Base-by-base conservation (phyloP, 2,113 vertebrate genomes). In the Ascaphus truei region DNA sequence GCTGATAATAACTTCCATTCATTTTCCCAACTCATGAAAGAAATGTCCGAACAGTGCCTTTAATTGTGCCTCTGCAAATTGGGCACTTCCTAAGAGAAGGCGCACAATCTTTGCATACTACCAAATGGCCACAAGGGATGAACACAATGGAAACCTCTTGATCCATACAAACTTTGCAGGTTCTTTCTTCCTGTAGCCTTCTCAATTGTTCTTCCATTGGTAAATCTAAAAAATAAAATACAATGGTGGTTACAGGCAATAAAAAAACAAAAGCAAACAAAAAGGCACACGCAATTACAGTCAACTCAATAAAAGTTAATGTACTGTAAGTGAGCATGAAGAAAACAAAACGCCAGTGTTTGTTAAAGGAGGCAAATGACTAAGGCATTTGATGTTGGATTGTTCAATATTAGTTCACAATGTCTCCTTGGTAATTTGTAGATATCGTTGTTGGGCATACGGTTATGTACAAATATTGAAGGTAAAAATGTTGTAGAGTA, bases 111-210 rank as follows among this genome's bases (percentile, higher is more conserved):
- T 89, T 90, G 75, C 92, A 93, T 10, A 93, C 92, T 25, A 93
- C 92, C 72, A 93, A 81, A 74, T 93, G 92, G 53, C 92, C 92
- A 77, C 92, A 93, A 0, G 91, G 91, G 72, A 93, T 93, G 75
- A 93, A 93, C 39, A 93, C 91, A 76, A 92, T 82, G 51, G 86
- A 93, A 66, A 93, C 92, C 77, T 93, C 91, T 78, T 79, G 91
- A 79, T 93, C 92, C 92, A 93, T 92, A 78, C 92, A 93, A 68
- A 93, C 91, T 90, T 93, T 93, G 77, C 91, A 93, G 0, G 90
- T 93, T 77, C 91, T 74, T 76, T 93, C 91, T 55, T 93, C 92
- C 25, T 93, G 92, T 52, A 93, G 0, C 60, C 91, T 84, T 73
- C 91, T 85, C 68, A 93, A 48, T 7, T 93, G 90, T 52, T 93